phyloP scores from a whole-genome alignment of 1,140 invertebrate genomes.

The Plutomurus gul region DNA sequence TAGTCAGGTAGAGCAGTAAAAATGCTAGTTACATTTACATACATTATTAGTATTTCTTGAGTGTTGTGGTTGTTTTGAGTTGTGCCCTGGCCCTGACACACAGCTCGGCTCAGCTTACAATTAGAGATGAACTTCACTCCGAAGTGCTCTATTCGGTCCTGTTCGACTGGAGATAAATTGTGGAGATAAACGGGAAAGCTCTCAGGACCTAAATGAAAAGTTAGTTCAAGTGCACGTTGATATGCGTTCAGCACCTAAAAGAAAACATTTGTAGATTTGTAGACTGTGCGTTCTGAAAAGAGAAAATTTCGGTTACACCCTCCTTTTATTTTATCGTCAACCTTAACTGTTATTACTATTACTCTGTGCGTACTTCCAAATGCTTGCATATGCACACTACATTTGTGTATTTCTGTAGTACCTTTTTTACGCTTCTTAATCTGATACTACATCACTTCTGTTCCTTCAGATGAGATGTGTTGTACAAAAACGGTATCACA shows the following conservation, averaged over 20 bases:
- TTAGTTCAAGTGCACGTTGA: neutral
- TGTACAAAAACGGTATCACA: too few relatives aligned
- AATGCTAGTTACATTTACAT: conserved; percentile 9
- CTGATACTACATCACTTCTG: too few relatives aligned
- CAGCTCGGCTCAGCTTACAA: too few relatives aligned
- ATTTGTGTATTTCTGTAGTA: too few relatives aligned
- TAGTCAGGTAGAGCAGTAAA: neutral
- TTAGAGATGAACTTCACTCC: neutral
- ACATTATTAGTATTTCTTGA: neutral
- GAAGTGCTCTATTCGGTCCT: neutral
- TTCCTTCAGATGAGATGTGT: too few relatives aligned
- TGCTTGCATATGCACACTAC: too few relatives aligned
- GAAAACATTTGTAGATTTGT: neutral
- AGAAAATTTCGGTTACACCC: neutral
- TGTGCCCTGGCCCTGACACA: too few relatives aligned
- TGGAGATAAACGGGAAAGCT: neutral
- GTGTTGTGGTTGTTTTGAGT: neutral
- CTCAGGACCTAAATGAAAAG: neutral
- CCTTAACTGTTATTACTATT: too few relatives aligned
- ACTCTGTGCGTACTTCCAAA: too few relatives aligned
- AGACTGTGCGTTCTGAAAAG: neutral
- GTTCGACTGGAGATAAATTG: neutral
- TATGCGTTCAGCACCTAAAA: neutral
- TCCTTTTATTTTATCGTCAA: neutral
- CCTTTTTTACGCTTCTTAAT: too few relatives aligned